A percentile compares a stretch with the other conserved stretches of the same genome.
Evolutionary conservation across 2,888 invertebrate genomes (phyloP).

Genomic region (Ormyrus labotus): DNA sequence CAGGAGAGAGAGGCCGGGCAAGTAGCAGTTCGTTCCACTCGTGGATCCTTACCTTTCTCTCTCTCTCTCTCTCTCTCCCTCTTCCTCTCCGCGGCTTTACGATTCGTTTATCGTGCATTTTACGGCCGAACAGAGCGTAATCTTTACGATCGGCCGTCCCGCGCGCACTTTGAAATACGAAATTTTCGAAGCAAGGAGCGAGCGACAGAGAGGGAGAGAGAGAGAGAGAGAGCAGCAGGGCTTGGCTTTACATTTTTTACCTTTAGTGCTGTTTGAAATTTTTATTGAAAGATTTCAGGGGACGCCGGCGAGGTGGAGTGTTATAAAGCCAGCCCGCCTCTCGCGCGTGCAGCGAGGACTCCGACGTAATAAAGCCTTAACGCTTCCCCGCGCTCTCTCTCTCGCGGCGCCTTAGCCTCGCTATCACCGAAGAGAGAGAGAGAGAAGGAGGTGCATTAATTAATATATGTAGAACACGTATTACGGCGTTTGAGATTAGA

Average conservation of each 20-base stretch:
- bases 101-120: constrained; percentile 66
- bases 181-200: constrained; percentile 41
- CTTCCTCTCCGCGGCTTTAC: constrained; percentile 56
- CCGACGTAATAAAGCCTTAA: constrained; percentile 20
- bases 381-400: not conserved
- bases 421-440: constrained; percentile 7
- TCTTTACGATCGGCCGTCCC: constrained; percentile 62
- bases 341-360: no score
- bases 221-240: no score
- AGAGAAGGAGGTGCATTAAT: constrained; percentile 46
- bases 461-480: constrained; percentile 51
- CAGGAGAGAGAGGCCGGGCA: constrained; percentile 2
- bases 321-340: not conserved
- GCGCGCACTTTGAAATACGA: constrained; percentile 52
- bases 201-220: not conserved
- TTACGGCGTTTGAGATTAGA: constrained; percentile 48
- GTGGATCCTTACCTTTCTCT: constrained; percentile 18
- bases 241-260: constrained; percentile 45
- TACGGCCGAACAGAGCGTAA: constrained; percentile 61
- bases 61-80: no score
- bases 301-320: not conserved
- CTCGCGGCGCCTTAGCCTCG: not conserved
- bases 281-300: constrained; percentile 40
- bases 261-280: constrained; percentile 32
- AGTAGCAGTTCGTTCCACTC: constrained; percentile 31